phyloP scores from a whole-genome alignment of 2,797 vertebrate genomes.

The Dicrostonyx torquatus region DNA sequence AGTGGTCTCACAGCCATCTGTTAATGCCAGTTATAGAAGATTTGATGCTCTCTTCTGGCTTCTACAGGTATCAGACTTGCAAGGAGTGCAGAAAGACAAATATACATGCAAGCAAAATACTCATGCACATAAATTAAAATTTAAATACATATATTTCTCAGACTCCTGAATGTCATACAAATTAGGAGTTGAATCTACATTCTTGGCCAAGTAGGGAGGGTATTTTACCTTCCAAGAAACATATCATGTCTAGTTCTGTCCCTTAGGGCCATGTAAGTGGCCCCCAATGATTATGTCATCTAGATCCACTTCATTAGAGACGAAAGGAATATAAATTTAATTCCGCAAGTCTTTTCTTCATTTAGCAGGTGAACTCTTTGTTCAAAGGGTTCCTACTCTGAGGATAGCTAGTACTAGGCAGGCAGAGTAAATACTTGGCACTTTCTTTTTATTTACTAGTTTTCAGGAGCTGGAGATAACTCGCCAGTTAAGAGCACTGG shows the following conservation, averaged over 20 bases:
- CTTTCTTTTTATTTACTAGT: neutral
- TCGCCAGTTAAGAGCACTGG: too few species aligned
- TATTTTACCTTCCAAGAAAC: neutral
- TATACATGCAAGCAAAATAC: neutral
- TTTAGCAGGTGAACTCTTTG: neutral
- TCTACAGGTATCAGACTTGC: neutral
- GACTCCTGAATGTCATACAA: neutral
- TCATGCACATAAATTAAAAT: neutral
- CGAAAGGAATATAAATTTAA: neutral
- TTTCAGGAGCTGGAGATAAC: neutral
- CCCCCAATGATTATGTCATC: neutral
- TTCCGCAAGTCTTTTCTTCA: neutral
- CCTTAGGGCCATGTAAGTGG: neutral
- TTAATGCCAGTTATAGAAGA: neutral
- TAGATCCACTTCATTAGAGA: neutral
- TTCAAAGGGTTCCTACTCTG: neutral
- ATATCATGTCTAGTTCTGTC: neutral
- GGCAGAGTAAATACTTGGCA: neutral
- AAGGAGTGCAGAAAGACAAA: neutral
- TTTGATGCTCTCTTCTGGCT: neutral
- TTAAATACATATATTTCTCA: neutral
- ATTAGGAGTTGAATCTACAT: neutral
- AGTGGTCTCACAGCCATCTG: neutral
- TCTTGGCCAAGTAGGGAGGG: neutral
- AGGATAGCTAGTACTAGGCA: neutral